phyloP scores from a whole-genome alignment of 2,797 vertebrate species.

The Oryzias dopingdopingensis region DNA sequence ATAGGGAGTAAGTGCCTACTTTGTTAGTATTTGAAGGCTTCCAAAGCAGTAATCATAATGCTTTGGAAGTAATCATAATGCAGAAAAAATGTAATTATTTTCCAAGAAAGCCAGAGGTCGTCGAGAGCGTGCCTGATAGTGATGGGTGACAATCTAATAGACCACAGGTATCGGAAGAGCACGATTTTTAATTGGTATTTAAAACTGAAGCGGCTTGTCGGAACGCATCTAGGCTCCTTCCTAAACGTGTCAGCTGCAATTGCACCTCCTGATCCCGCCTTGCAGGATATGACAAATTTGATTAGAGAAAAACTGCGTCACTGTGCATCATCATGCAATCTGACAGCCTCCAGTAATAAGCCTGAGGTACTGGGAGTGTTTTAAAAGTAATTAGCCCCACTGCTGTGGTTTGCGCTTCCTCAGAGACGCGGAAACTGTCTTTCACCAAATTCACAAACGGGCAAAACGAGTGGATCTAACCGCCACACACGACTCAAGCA shows the following conservation, averaged over 20 bases:
- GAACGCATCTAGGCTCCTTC: constrained; percentile 34
- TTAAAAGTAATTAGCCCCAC: constrained; percentile 28
- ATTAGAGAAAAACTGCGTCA: constrained; percentile 46
- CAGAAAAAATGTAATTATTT: constrained; percentile 71
- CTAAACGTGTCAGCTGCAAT: constrained; percentile 32
- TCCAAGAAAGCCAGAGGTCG: constrained; percentile 63
- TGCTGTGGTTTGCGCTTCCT: constrained; percentile 32
- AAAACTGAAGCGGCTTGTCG: constrained; percentile 59
- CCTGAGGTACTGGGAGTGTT: constrained; percentile 27
- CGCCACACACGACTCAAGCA: constrained; percentile 9
- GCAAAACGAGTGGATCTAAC: constrained; percentile 2
- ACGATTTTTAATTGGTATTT: constrained; percentile 65
- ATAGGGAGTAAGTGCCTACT: constrained; percentile 39
- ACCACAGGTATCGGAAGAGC: constrained; percentile 44
- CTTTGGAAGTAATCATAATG: constrained; percentile 63
- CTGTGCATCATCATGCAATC: constrained; percentile 21
- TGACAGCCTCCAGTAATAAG: constrained; percentile 52
- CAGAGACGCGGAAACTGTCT: constrained; percentile 14
- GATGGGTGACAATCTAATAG: constrained; percentile 73
- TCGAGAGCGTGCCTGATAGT: constrained; percentile 55
- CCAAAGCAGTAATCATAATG: constrained; percentile 69
- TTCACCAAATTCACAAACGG: constrained; percentile 20
- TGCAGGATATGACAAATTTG: constrained; percentile 58
- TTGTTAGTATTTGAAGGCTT: constrained; percentile 63
- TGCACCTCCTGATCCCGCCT: constrained; percentile 49